Evolutionary conservation across 2,888 invertebrate species (phyloP), one percentile per base, ranked within the genome.

Genomic region (Ennomos quercinarius): DNA sequence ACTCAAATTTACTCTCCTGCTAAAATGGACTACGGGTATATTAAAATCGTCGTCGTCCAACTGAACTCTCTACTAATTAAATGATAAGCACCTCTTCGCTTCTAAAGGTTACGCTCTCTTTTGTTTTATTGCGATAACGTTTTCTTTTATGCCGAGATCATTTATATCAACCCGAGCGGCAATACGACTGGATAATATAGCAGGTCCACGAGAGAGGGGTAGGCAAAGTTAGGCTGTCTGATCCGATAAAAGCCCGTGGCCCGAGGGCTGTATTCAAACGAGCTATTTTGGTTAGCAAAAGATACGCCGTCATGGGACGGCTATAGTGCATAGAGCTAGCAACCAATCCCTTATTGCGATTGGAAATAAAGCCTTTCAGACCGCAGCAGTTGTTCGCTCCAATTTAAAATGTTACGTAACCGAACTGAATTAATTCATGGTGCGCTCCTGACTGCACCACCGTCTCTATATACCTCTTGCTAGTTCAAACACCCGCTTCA

Each of bases 261-360:
- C 69, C 64, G 61, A 51, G 56, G 47, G 51, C 66, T 70, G 76
- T 80, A 83, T 86, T 87, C 78, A 82, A 80, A 78, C 77, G 76
- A 74, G 77, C 80, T 84, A 81, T 84, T 84, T 80, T 73, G 74
- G 73, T 71, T 69, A 27, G 39, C 42, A 70, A 27, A 73, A 76
- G 71, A 63, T 71, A 67, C 65, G 60, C 68, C 61, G 61, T 69
- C 69, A 64, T 73, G 66, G 57, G 67, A 55, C 48, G 64, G 64
- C 63, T 17, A 3, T 17, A 51, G 64, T 66, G 72, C 68, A 72
- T 63, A 69, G 66, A 69, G 71, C 68, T 74, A 59, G 59, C 67
- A 77, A 69, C 77, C 77, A 79, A 83, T 84, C 83, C 83, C 76
- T 84, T 83, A 85, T 83, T 84, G 80, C 77, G 74, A 83, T 80